These are phyloP conservation scores for Tiliacea citrago DNA, from an alignment of 2,888 invertebrate genomes.

Conservation along the genomic window DNA sequence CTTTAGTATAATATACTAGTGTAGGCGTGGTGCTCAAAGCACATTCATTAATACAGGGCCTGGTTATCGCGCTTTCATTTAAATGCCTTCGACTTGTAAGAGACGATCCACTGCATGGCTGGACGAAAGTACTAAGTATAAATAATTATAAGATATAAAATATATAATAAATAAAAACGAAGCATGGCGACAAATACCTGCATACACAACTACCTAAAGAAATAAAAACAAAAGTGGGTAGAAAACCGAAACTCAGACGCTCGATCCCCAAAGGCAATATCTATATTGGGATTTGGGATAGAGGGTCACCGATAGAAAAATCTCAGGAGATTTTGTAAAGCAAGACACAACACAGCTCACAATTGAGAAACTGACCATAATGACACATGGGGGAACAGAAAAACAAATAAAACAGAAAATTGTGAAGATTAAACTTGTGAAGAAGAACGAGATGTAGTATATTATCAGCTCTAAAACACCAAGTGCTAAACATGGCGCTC, in stretches of 20 bases:
- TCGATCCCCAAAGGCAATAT: not conserved
- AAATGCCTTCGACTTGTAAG: conserved; percentile 86
- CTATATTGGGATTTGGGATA: not conserved
- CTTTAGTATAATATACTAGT: conserved; percentile 7
- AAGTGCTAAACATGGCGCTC: not conserved
- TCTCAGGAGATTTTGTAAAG: not conserved
- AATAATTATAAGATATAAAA: no score
- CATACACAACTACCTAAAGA: no score
- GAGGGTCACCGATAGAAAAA: not conserved
- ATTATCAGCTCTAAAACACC: not conserved
- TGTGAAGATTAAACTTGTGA: not conserved
- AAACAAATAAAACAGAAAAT: not conserved
- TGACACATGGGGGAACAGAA: not conserved
- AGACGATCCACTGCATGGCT: conserved; percentile 66
- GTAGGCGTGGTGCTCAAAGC: conserved; percentile 59
- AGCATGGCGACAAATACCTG: no score
- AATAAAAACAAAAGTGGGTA: not conserved
- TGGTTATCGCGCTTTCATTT: conserved; percentile 86
- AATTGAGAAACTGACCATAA: not conserved
- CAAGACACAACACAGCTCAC: not conserved
- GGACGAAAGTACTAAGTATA: conserved; percentile 69
- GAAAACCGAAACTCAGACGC: not conserved
- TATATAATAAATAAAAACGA: no score
- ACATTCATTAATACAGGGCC: conserved; percentile 81
- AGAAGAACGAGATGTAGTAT: not conserved